Evolutionary conservation across 2,113 vertebrate species (phyloP), one percentile per base, ranked within the genome.

Genomic region (Indicator maculatus): DNA sequence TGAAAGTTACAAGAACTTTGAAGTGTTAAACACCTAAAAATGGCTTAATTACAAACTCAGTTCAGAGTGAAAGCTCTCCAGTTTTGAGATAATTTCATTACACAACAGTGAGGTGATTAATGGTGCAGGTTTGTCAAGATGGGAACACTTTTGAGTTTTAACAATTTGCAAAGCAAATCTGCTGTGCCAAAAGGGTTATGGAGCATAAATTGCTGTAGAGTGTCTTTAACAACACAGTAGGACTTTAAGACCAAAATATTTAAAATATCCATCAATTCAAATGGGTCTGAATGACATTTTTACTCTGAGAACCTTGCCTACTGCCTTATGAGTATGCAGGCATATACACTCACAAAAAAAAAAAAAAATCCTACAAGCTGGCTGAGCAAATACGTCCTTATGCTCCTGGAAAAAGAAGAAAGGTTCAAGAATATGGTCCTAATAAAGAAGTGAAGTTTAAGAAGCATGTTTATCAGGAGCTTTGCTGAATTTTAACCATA

Each of bases 111-210:
- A 44, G 19, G 55, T 80, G 80, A 84, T 82, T 87, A 85, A 86
- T 13, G 9, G 9, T 44, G 39, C 30, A 36, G 5, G 5, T 91
- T 93, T 88, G 64, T 60, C 44, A 90, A 52, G 30, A 69, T 60
- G 66, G 30, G 19, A 83, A 73, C n/a, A 39, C 27, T 41, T 87
- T 71, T n/a, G 33, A 78, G 24, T 86, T 95, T 84, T 67, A 81
- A 60, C 9, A 79, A 56, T 73, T 96, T 80, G 52, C 18, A 65
- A 88, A 77, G 58, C 83, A 88, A 95, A 90, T 84, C 19, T 72
- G 64, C 88, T 55, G 17, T 71, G 55, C 45, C 53, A 60, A 84
- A 88, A 3, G 4, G 77, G 21, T 61, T 88, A 70, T 5, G 19
- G 93, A 88, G 76, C 67, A 15, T 39, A 52, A 30, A 19, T 44